phyloP scores from a whole-genome alignment of 2,797 vertebrate genomes.

The Chaetophractus vellerosus region DNA sequence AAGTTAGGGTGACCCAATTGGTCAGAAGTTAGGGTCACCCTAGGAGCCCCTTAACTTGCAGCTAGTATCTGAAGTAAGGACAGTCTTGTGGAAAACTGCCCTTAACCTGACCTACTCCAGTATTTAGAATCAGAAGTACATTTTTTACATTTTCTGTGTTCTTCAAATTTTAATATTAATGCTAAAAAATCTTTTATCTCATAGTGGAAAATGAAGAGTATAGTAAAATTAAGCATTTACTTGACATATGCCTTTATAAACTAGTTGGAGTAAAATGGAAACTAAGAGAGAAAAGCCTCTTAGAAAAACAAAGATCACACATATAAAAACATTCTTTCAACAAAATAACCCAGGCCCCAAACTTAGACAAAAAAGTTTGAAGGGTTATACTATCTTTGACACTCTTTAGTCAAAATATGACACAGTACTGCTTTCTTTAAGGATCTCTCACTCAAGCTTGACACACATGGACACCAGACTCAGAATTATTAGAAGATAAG shows the following conservation, averaged over 20 bases:
- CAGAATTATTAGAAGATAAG: background rate
- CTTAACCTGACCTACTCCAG: too few relatives aligned
- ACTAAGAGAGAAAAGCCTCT: background rate
- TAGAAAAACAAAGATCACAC: constrained; percentile 17
- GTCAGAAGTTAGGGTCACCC: too few relatives aligned
- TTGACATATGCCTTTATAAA: constrained; percentile 32
- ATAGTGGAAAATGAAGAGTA: constrained; percentile 43
- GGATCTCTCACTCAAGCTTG: background rate
- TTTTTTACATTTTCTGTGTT: background rate
- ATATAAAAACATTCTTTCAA: constrained; percentile 32
- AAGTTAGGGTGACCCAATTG: too few relatives aligned
- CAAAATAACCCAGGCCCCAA: constrained; percentile 28
- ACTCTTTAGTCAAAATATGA: background rate
- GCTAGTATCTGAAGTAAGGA: too few relatives aligned
- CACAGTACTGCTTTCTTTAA: background rate
- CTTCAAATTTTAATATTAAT: constrained; percentile 67
- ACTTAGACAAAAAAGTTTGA: background rate
- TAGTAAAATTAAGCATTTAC: constrained; percentile 50
- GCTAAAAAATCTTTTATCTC: constrained; percentile 31
- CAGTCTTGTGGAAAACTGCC: too few relatives aligned
- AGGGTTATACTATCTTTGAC: background rate
- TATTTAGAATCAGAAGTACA: too few relatives aligned
- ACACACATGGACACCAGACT: background rate
- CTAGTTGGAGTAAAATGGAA: constrained; percentile 14
- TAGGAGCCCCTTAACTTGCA: too few relatives aligned